Base-by-base conservation (phyloP, 2,888 invertebrate genomes). In the Pimpla rufipes region DNA sequence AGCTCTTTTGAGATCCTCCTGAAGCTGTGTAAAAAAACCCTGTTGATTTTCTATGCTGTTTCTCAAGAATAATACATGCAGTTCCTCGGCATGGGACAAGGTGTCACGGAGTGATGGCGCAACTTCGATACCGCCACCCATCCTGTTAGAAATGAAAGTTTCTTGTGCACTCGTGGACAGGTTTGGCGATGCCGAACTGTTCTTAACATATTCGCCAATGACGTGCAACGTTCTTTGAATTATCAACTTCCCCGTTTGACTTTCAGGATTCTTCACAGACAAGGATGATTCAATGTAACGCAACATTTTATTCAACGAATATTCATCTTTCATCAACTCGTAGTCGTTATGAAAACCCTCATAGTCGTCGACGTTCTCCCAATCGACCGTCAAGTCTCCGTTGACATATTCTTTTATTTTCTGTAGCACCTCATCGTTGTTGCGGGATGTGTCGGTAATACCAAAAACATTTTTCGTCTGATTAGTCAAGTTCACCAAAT, bases 221-320 rank as follows among this genome's bases (percentile, higher is more conserved):
- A 52, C 50, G 18, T 52, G 50, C 50, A 52, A 52, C 16, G 50
- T 18, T 52, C 50, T 52, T 52, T 52, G 50, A 52, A 52, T 52
- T 7, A 52, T 16, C 21, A 52, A 52, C 16, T 2, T 52, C 16
- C 50, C 50, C 7, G 18, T 16, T 18, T 52, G 50, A 16, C 18
- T 18, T 21, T 52, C 16, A 8, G 50, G 50, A 52, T 52, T 21
- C 16, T 52, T 7, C 8, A 16, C 18, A 21, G 50, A 21, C 18
- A 52, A 21, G 7, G 50, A 16, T 8, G 1, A 6, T 21, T 21
- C 18, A 18, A 52, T 52, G 8, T 52, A 52, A 7, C 7, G 18
- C 18, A 52, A 8, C 18, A 52, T 52, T 52, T 52, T 52, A 18
- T 52, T 16, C 18, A 52, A 21, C 8, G 50, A 52, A 52, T 52